These are phyloP conservation scores for Alloscopus bannaensis DNA, from an alignment of 2,888 invertebrate genomes.

Conservation along the genomic window DNA sequence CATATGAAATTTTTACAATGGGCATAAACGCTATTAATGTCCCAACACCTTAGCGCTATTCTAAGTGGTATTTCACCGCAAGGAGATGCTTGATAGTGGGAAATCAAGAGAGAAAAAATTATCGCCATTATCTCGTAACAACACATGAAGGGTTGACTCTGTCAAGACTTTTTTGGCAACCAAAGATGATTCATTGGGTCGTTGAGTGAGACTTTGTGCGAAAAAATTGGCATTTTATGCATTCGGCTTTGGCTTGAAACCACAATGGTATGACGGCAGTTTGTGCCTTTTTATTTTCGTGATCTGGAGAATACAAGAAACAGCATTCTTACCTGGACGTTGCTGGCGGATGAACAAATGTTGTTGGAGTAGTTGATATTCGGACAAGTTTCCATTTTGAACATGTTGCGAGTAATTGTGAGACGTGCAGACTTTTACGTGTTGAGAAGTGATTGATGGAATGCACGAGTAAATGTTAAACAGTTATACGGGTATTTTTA, in stretches of 20 bases:
- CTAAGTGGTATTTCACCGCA: constrained; percentile 18
- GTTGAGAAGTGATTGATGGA: neutral
- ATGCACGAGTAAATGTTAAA: neutral
- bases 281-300: neutral
- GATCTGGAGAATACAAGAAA: too few relatives aligned
- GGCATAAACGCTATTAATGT: constrained; percentile 11
- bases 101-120: constrained; percentile 1
- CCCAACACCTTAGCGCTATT: constrained; percentile 23
- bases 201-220: constrained; percentile 3
- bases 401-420: neutral
- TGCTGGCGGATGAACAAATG: constrained; percentile 41
- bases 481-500: neutral
- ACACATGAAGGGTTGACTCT: constrained; percentile 15
- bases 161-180: constrained; percentile 30
- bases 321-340: constrained; percentile 43
- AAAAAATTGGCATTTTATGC: constrained; percentile 24
- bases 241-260: neutral
- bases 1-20: constrained; percentile 6
- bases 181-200: constrained; percentile 39
- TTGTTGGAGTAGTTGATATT: constrained; percentile 23
- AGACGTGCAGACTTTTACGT: neutral
- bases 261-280: neutral
- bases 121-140: neutral
- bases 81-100: constrained; percentile 5
- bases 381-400: constrained; percentile 38